Evolutionary conservation across 2,888 invertebrate genomes (phyloP), one percentile per base, ranked within the genome.

Genomic region (Eupithecia insigniata): DNA sequence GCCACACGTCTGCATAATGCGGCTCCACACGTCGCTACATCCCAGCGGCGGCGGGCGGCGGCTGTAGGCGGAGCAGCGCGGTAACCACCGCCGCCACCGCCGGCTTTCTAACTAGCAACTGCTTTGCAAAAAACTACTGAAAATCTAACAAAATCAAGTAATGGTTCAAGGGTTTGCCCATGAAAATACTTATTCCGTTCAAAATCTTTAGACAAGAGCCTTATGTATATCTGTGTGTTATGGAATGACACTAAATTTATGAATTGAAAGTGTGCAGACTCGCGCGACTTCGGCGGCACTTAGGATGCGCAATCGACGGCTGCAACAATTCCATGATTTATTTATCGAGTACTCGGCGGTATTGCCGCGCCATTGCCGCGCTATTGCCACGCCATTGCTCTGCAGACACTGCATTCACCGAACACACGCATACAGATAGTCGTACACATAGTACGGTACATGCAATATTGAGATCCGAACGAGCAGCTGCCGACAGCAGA

Each of bases 251-350:
- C 36, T 0, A 43, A 43, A 43, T 43, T 43, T 43, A 43, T 18
- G n/a, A 43, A 8, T 18, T 43, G 10, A 46, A 10, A 30, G 60
- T 60, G 60, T 22, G 18, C 60, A 30, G 30, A 10, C 28, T 30
- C 18, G 8, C 2, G 14, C 28, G 6, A 30, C 60, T 28, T 30
- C 8, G 30, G 18, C 30, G 18, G 18, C 30, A 55, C 26, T 55
- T 26, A 55, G 55, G 26, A 55, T 55, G 69, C 72, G 66, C 72
- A 55, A 72, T 69, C 72, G 68, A 68, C 72, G 65, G 43, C 67
- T 64, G 71, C 68, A 51, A 69, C 72, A 51, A 72, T 55, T 60
- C 72, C 69, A 69, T 69, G 69, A 66, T 58, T 61, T 72, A 72
- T 69, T 72, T 69, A 72, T 28, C 51, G 30, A 61, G 26, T 22